Evolutionary conservation across 2,888 invertebrate species (phyloP).

Genomic region (Meliscaeva auricollis): DNA sequence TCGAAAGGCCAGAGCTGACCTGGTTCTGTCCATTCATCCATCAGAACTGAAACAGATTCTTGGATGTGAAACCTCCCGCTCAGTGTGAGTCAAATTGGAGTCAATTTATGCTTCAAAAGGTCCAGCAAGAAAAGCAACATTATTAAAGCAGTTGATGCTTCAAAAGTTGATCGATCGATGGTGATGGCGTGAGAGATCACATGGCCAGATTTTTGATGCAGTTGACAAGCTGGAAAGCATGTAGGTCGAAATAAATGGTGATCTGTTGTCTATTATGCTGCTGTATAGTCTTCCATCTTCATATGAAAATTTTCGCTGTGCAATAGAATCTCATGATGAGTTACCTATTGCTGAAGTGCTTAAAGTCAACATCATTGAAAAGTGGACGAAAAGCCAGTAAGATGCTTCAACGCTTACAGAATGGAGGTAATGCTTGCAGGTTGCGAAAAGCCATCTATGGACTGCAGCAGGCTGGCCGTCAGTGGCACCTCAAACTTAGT

Average conservation of each 20-base stretch:
- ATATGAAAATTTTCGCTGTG: constrained; percentile 58
- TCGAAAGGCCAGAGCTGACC: constrained; percentile 62
- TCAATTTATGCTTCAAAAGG: constrained; percentile 52
- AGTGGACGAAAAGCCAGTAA: too few species aligned
- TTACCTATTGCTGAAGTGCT: constrained; percentile 51
- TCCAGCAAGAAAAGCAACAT: constrained; percentile 56
- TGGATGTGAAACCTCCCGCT: constrained; percentile 44
- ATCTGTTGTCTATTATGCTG: constrained; percentile 53
- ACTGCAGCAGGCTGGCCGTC: too few species aligned
- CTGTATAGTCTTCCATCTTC: constrained; percentile 49
- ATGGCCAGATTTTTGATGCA: constrained; percentile 55
- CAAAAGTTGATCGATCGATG: constrained; percentile 44
- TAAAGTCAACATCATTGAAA: constrained; percentile 62
- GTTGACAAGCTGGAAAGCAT: constrained; percentile 64
- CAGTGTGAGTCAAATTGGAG: constrained; percentile 50
- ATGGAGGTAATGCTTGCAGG: too few species aligned
- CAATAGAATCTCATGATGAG: constrained; percentile 58
- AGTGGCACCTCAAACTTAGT: too few species aligned
- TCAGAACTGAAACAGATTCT: constrained; percentile 54
- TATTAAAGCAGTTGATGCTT: constrained; percentile 62
- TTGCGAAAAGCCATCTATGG: too few species aligned
- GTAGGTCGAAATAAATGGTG: constrained; percentile 48
- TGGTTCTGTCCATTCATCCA: constrained; percentile 59
- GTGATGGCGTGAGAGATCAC: constrained; percentile 49
- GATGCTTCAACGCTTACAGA: too few species aligned